Percentiles rank a stretch among this genome's conserved stretches.
Evolutionary conservation across 2,888 invertebrate genomes (phyloP).

Genomic region (Druceiella hillmani): DNA sequence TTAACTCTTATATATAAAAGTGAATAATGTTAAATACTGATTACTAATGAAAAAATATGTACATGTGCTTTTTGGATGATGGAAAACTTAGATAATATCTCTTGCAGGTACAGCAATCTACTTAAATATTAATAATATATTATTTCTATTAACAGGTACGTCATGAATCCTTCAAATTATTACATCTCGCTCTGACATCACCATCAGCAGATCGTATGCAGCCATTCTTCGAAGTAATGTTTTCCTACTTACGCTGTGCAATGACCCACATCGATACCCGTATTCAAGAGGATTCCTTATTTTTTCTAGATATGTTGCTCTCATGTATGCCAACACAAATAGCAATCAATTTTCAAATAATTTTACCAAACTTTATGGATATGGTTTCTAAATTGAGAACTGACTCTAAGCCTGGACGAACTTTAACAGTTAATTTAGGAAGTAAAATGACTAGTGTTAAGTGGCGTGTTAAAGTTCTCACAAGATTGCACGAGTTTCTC

Average conservation of each 20-base stretch:
- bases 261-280: conserved; percentile 82
- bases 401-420: conserved; percentile 61
- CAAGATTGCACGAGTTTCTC: conserved; percentile 62
- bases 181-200: conserved; percentile 45
- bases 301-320: conserved; percentile 72
- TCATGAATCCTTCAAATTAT: conserved; percentile 50
- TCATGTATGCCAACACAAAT: conserved; percentile 61
- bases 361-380: conserved; percentile 75
- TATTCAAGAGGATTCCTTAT: conserved; percentile 79
- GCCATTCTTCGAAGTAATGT: conserved; percentile 73
- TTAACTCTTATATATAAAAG: too few relatives aligned
- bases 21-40: too few relatives aligned
- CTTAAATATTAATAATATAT: too few relatives aligned
- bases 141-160: too few relatives aligned
- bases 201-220: conserved; percentile 45
- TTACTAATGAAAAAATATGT: too few relatives aligned
- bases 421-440: conserved; percentile 62
- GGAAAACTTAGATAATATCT: too few relatives aligned
- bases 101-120: too few relatives aligned
- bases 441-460: conserved; percentile 69
- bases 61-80: too few relatives aligned
- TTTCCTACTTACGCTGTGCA: conserved; percentile 77
- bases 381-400: conserved; percentile 73
- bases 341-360: conserved; percentile 59
- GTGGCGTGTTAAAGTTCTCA: conserved; percentile 73